A percentile compares a stretch with the other conserved stretches of the same genome.
Conservation (phyloP, 2,797 vertebrate genomes). For the Sciaenops ocellatus region DNA sequence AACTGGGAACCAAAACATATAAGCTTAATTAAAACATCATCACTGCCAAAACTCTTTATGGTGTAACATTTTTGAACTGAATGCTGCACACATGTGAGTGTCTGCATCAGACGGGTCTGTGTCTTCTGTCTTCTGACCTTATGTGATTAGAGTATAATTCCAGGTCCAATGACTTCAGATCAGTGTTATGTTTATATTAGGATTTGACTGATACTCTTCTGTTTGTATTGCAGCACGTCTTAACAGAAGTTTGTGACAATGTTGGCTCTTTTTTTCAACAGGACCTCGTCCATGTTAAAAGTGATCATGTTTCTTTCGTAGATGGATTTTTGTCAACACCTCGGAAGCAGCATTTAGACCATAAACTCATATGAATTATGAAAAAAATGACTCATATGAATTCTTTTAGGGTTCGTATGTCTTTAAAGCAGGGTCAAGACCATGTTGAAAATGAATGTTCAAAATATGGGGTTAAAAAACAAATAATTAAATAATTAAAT, state of each 20-base stretch:
- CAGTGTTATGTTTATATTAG: not conserved
- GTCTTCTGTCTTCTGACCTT: not conserved
- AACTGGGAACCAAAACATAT: slow-evolving; percentile 56
- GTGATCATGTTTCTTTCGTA: not conserved
- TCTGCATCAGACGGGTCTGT: slow-evolving; percentile 29
- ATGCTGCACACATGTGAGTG: slow-evolving; percentile 12
- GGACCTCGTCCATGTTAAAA: not conserved
- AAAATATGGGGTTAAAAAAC: too few species aligned
- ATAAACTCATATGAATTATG: too few species aligned
- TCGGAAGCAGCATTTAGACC: not conserved
- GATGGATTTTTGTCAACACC: not conserved
- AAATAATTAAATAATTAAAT: too few species aligned
- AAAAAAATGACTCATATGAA: not conserved
- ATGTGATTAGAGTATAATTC: not conserved
- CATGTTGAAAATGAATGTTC: not conserved
- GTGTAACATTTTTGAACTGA: slow-evolving; percentile 54
- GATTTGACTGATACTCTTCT: not conserved
- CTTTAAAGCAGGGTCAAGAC: slow-evolving; percentile 3
- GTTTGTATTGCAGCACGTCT: slow-evolving; percentile 11
- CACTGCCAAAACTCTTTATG: slow-evolving; percentile 46
- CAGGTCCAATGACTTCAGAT: not conserved
- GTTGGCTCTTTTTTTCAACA: slow-evolving; percentile 11
- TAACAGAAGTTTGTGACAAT: not conserved
- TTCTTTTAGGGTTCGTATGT: not conserved
- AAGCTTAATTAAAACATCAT: slow-evolving; percentile 49